A percentile compares a stretch with the other conserved stretches of the same genome.
phyloP scores from a whole-genome alignment of 2,888 invertebrate species.

The Drosophila kanekoi region DNA sequence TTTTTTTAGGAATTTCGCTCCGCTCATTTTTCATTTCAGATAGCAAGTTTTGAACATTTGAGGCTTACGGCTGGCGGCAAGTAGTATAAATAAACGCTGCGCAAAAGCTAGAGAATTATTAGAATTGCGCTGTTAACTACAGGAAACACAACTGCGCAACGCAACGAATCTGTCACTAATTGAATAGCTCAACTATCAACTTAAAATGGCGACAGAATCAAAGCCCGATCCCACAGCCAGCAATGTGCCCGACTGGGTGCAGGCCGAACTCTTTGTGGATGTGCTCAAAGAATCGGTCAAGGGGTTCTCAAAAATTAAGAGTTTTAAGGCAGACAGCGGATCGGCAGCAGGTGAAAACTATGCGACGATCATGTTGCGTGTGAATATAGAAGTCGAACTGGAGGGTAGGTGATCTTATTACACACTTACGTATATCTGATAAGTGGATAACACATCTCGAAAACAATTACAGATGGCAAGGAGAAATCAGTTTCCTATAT shows the following conservation, averaged over 20 bases:
- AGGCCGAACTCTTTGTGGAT: constrained; percentile 48
- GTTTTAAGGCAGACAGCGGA: constrained; percentile 52
- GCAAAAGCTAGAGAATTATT: constrained; percentile 3
- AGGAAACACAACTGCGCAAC: constrained; percentile 5
- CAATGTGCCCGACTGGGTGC: constrained; percentile 56
- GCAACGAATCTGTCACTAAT: not conserved
- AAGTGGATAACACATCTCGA: too few relatives aligned
- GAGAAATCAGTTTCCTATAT: constrained; percentile 61
- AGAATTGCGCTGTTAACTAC: constrained; percentile 6
- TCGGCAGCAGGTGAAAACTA: constrained; percentile 80
- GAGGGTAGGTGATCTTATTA: constrained; percentile 47
- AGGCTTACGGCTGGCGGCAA: not conserved
- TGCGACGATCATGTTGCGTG: constrained; percentile 75
- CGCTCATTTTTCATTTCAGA: constrained; percentile 3
- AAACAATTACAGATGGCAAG: constrained; percentile 34
- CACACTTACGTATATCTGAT: not conserved
- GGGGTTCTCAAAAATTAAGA: constrained; percentile 43
- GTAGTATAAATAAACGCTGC: constrained; percentile 12
- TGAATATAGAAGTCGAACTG: constrained; percentile 67
- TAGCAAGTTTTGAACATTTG: constrained; percentile 10
- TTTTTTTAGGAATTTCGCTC: not conserved
- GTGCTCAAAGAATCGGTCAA: constrained; percentile 41
- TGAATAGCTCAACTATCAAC: not conserved
- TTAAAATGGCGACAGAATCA: constrained; percentile 25
- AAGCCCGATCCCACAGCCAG: constrained; percentile 4